phyloP scores from a whole-genome alignment of 1,140 invertebrate genomes.

The Drosophila oshimai region DNA sequence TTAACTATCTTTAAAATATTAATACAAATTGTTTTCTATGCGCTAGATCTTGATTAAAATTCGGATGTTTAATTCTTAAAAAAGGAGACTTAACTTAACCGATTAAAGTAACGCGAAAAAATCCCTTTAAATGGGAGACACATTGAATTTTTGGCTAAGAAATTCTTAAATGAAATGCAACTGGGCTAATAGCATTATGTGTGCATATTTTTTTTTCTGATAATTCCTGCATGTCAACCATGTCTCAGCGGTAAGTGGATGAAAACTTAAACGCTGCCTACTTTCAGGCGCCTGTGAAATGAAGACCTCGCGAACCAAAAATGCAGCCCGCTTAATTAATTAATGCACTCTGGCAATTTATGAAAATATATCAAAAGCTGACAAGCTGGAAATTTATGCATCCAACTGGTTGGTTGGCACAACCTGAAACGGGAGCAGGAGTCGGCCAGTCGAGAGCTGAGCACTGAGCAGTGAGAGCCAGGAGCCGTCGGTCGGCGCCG shows the following conservation, averaged over 20 bases:
- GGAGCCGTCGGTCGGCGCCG: slow-evolving; percentile 26
- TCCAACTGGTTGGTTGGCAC: slow-evolving; percentile 54
- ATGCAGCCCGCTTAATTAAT: slow-evolving; percentile 68
- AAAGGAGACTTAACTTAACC: too few relatives aligned
- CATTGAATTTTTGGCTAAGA: too few relatives aligned
- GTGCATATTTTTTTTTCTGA: neutral
- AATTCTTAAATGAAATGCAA: too few relatives aligned
- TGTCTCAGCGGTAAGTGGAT: neutral
- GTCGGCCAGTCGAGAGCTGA: neutral
- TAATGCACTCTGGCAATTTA: slow-evolving; percentile 81
- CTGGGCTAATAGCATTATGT: too few relatives aligned
- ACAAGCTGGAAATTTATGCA: slow-evolving; percentile 80
- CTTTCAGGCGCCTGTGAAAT: slow-evolving; percentile 46
- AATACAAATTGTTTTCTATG: too few relatives aligned
- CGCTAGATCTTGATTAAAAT: too few relatives aligned
- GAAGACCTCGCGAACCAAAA: slow-evolving; percentile 40
- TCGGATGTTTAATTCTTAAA: too few relatives aligned
- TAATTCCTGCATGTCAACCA: slow-evolving; percentile 1
- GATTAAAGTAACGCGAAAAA: too few relatives aligned
- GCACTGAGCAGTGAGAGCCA: slow-evolving; percentile 1
- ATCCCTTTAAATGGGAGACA: too few relatives aligned
- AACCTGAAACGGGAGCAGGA: slow-evolving; percentile 52
- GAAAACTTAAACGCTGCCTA: slow-evolving; percentile 43
- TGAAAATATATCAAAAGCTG: slow-evolving; percentile 81
- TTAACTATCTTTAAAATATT: too few relatives aligned